These are phyloP conservation scores for Pogonocichla stellata DNA, from an alignment of 2,113 vertebrate species.

Conservation along the genomic window DNA sequence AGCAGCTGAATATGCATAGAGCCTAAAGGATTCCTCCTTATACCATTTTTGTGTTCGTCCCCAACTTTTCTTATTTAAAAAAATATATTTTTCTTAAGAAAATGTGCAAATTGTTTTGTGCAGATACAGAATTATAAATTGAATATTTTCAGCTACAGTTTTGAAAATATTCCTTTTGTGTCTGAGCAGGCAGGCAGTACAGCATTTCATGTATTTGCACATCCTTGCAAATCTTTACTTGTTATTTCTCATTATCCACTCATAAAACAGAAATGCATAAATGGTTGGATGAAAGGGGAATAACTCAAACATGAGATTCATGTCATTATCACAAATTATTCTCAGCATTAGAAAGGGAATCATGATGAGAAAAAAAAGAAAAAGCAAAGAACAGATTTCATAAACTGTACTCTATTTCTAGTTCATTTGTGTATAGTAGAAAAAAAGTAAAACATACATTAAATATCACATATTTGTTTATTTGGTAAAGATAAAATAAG, in stretches of 20 bases:
- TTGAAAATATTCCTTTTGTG: not conserved
- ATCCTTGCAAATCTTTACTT: not conserved
- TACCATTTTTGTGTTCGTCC: rapidly evolving
- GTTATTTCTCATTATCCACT: not conserved
- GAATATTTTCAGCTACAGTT: not conserved
- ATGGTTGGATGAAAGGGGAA: not conserved
- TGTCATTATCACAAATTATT: not conserved
- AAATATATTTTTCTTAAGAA: not conserved
- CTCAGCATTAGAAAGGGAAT: not conserved
- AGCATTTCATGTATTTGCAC: not conserved
- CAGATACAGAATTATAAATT: not conserved
- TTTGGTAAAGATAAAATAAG: not conserved
- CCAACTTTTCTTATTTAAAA: not conserved
- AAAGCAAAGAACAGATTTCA: not conserved
- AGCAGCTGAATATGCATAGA: not conserved
- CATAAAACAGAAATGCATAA: not conserved
- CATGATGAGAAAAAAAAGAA: not conserved
- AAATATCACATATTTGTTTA: not conserved
- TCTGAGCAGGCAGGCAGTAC: not conserved
- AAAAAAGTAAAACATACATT: not conserved
- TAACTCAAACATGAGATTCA: not conserved
- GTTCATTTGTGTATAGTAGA: not conserved
- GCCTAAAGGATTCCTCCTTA: not conserved
- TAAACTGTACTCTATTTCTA: not conserved
- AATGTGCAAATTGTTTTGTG: not conserved